Percentiles rank a stretch among this genome's conserved stretches.
Evolutionary conservation across 2,888 invertebrate species (phyloP).

Genomic region (Agrilus cyanescens): DNA sequence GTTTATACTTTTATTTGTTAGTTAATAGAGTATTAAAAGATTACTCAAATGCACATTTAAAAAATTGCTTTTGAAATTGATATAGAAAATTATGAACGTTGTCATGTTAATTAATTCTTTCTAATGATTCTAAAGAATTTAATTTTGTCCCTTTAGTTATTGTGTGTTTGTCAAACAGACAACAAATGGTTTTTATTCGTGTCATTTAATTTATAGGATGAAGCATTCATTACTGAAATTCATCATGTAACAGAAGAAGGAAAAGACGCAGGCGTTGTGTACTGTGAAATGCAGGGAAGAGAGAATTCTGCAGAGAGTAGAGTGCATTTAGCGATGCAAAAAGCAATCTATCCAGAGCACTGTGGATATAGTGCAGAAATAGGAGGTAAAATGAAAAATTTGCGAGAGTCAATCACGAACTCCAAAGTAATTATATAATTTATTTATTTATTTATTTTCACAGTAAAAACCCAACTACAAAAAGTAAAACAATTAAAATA

Average conservation of each 20-base stretch:
- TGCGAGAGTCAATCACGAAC: constrained; percentile 69
- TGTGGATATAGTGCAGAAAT: constrained; percentile 78
- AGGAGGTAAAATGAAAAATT: constrained; percentile 74
- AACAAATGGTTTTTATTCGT: not conserved
- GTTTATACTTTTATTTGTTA: too few relatives aligned
- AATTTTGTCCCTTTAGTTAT: too few relatives aligned
- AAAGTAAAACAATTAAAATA: not conserved
- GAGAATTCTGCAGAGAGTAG: constrained; percentile 72
- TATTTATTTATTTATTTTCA: constrained; percentile 2
- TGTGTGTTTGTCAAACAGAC: not conserved
- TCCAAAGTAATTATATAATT: constrained; percentile 48
- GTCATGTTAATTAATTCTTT: too few relatives aligned
- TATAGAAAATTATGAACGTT: too few relatives aligned
- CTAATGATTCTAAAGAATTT: too few relatives aligned
- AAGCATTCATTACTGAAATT: constrained; percentile 79
- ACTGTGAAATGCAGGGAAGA: constrained; percentile 85
- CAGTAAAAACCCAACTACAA: not conserved
- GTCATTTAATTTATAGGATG: constrained; percentile 41
- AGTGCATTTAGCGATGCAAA: constrained; percentile 50
- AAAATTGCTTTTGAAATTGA: too few relatives aligned
- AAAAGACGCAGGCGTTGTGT: constrained; percentile 88
- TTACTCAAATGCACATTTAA: too few relatives aligned
- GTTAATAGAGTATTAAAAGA: too few relatives aligned
- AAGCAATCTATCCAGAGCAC: constrained; percentile 65
- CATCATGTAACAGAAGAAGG: constrained; percentile 84